Evolutionary conservation across 2,113 vertebrate species (phyloP).

Genomic region (Corvus cornix): DNA sequence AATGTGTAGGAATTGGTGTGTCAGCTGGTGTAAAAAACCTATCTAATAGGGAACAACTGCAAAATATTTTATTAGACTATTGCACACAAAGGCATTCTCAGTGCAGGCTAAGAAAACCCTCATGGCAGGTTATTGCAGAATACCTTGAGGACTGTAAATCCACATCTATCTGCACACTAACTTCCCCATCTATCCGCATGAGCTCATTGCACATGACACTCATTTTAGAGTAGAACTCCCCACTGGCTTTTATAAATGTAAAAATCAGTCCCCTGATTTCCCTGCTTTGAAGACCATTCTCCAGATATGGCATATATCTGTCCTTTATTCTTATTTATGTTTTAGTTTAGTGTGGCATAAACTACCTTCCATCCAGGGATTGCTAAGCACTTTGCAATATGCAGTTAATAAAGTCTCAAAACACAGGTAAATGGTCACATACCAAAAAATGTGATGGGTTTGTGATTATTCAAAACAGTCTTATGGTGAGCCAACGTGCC

Average conservation of each 20-base stretch:
- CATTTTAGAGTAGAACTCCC: conserved; percentile 33
- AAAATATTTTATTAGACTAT: conserved; percentile 25
- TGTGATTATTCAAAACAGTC: neutral
- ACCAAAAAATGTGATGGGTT: neutral
- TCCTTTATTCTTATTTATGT: conserved; percentile 35
- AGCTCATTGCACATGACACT: conserved; percentile 13
- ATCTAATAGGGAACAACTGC: neutral
- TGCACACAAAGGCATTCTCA: conserved; percentile 13
- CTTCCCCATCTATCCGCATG: neutral
- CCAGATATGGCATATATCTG: neutral
- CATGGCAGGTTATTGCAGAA: neutral
- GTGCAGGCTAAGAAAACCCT: conserved; percentile 9
- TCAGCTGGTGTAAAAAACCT: conserved; percentile 18
- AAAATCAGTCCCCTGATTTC: conserved; percentile 29
- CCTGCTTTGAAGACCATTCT: conserved; percentile 1
- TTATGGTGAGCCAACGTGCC: neutral
- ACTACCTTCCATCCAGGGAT: neutral
- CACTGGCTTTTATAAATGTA: conserved; percentile 8
- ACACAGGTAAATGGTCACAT: neutral
- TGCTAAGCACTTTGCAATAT: neutral
- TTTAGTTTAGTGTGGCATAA: conserved; percentile 19
- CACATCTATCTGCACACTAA: neutral
- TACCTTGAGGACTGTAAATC: conserved; percentile 40
- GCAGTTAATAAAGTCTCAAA: conserved; percentile 32
- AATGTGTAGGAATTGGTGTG: conserved; percentile 12